Conservation (phyloP, 2,888 invertebrate genomes). For the Noctua pronuba region DNA sequence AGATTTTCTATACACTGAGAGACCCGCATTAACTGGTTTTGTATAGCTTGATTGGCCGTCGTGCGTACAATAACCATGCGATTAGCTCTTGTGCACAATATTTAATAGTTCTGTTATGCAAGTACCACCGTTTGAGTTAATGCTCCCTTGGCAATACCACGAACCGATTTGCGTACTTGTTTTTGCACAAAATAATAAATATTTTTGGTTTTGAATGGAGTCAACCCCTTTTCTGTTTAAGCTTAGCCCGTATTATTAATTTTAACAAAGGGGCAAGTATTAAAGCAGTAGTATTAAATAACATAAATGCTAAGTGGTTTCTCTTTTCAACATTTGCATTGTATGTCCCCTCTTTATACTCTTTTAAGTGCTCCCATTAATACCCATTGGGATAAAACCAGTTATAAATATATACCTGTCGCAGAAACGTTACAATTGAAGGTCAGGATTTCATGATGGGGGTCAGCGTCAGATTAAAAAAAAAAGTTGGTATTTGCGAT, state of each 20-base stretch:
- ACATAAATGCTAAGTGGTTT: neutral
- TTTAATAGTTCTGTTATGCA: neutral
- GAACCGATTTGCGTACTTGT: neutral
- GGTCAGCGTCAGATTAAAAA: neutral
- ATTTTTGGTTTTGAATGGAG: neutral
- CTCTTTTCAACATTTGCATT: slow-evolving; percentile 1
- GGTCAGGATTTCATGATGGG: neutral
- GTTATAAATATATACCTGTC: neutral
- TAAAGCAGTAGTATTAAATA: neutral
- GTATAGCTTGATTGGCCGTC: too few species aligned
- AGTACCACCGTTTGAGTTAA: neutral
- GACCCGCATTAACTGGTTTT: too few species aligned
- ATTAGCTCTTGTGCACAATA: neutral
- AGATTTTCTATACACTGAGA: too few species aligned
- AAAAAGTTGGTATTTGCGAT: neutral
- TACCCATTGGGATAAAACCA: neutral
- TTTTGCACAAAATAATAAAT: neutral
- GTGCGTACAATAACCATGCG: too few species aligned
- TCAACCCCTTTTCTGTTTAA: neutral
- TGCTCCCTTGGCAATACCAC: neutral
- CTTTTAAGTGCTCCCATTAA: neutral
- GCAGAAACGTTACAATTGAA: neutral
- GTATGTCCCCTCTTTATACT: neutral
- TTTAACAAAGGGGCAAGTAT: neutral
- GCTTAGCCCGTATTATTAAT: neutral